Percentiles rank a stretch among this genome's conserved stretches.
phyloP scores from a whole-genome alignment of 2,888 invertebrate genomes.

The Drosophila helvetica region DNA sequence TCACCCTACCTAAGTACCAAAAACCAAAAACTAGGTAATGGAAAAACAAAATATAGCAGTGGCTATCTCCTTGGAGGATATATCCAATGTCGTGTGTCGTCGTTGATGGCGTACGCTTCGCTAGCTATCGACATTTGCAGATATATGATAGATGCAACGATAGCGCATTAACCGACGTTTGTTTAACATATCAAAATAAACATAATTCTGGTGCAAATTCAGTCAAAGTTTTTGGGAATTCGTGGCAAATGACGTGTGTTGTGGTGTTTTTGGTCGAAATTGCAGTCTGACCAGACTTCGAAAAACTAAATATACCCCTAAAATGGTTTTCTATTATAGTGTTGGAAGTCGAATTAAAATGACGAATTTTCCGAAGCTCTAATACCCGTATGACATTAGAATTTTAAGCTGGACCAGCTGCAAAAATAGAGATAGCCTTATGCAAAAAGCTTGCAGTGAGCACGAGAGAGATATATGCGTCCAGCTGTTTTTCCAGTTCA shows the following conservation, averaged over 20 bases:
- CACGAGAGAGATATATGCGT: too few relatives aligned
- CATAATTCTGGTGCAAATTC: background rate
- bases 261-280: background rate
- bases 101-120: conserved; percentile 43
- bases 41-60: conserved; percentile 17
- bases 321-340: too few relatives aligned
- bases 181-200: conserved; percentile 13
- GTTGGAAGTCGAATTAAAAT: too few relatives aligned
- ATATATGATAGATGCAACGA: conserved; percentile 53
- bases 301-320: too few relatives aligned
- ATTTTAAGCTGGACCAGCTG: too few relatives aligned
- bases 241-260: background rate
- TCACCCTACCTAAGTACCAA: background rate
- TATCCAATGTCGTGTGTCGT: conserved; percentile 57
- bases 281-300: too few relatives aligned
- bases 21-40: background rate
- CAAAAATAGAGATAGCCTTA: too few relatives aligned
- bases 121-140: conserved; percentile 66
- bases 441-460: too few relatives aligned
- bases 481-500: too few relatives aligned
- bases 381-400: too few relatives aligned
- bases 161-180: conserved; percentile 6
- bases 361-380: too few relatives aligned
- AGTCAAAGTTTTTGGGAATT: background rate
- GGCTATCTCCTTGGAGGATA: conserved; percentile 60